Conservation (phyloP, 2,797 vertebrate species). For the Cetoscarus ocellatus region DNA sequence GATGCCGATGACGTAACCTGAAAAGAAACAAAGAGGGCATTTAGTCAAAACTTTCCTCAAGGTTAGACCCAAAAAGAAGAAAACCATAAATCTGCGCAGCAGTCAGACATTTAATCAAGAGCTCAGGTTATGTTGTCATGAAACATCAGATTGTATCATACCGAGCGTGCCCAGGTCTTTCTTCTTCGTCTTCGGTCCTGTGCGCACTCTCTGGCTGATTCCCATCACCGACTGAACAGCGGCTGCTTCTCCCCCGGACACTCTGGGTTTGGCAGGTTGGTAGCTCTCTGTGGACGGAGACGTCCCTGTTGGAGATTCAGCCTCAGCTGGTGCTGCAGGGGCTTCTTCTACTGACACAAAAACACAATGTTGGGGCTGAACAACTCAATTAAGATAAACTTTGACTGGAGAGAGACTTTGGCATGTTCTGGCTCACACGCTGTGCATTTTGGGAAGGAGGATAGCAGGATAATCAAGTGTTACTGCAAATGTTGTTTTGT, state of each 20-base stretch:
- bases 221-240: slow-evolving; percentile 90
- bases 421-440: no score
- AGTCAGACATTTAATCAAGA: no score
- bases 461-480: no score
- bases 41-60: no score
- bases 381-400: no score
- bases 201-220: slow-evolving; percentile 91
- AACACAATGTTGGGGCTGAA: no score
- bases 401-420: no score
- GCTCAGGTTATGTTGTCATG: no score
- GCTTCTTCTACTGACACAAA: slow-evolving; percentile 63
- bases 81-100: no score
- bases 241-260: slow-evolving; percentile 78
- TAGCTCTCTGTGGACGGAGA: slow-evolving; percentile 65
- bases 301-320: slow-evolving; percentile 20
- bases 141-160: slow-evolving; percentile 51
- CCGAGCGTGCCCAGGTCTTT: slow-evolving; percentile 93
- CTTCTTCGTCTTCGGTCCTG: slow-evolving; percentile 87
- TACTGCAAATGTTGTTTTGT: no score
- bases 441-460: no score
- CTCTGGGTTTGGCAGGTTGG: slow-evolving; percentile 71
- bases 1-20: slow-evolving; percentile 82
- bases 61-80: no score
- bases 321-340: slow-evolving; percentile 42
- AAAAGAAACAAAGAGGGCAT: slow-evolving; percentile 9